Conservation (phyloP, 2,113 vertebrate genomes). For the Excalfactoria chinensis region DNA sequence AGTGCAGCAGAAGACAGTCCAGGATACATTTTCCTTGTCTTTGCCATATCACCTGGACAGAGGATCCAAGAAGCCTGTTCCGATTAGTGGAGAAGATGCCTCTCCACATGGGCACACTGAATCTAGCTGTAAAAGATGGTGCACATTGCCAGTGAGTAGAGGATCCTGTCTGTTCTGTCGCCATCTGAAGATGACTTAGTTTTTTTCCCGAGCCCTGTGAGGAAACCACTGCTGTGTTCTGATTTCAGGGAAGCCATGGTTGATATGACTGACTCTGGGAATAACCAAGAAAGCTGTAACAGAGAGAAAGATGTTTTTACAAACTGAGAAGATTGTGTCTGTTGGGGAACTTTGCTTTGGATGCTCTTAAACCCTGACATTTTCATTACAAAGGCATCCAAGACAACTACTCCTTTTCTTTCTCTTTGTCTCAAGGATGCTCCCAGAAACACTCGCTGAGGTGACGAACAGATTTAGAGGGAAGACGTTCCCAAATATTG, state of each 20-base stretch:
- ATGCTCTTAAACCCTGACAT: neutral
- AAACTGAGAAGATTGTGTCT: neutral
- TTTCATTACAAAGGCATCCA: constrained; percentile 42
- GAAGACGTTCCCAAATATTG: neutral
- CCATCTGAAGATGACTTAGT: neutral
- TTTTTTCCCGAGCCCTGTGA: neutral
- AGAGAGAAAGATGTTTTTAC: neutral
- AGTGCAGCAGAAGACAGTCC: neutral
- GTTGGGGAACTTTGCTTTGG: neutral
- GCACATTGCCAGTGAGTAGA: neutral
- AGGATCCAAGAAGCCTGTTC: neutral
- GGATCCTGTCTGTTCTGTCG: neutral
- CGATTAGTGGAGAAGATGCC: neutral
- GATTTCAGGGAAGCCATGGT: neutral
- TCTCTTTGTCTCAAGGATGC: neutral
- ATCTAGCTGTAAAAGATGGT: neutral
- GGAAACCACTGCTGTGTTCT: neutral
- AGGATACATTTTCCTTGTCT: neutral
- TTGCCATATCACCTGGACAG: neutral
- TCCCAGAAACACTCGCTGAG: neutral
- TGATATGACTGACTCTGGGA: neutral
- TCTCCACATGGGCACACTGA: fast-evolving
- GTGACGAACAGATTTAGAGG: neutral
- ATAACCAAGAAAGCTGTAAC: neutral
- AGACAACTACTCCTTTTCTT: neutral